Conservation (phyloP, 2,797 vertebrate species). For the Smutsia temminckii region DNA sequence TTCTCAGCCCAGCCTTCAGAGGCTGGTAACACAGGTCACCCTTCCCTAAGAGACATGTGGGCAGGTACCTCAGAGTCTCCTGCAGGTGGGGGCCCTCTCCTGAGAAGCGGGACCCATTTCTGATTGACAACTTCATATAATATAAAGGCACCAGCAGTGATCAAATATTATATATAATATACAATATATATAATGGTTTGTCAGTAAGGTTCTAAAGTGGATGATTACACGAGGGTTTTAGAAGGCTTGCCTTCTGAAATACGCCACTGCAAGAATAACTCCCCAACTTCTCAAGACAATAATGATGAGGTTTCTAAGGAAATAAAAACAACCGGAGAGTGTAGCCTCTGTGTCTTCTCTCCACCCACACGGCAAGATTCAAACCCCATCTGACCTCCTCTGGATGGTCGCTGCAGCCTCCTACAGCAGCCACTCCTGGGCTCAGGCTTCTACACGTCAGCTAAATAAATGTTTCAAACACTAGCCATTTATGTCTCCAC, state of each 20-base stretch:
- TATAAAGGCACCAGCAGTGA: neutral
- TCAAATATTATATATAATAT: neutral
- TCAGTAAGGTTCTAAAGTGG: neutral
- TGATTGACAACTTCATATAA: neutral
- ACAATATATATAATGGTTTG: neutral
- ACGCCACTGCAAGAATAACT: neutral
- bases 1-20: neutral
- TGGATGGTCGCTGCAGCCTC: neutral
- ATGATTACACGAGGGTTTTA: neutral
- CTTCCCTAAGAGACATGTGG: neutral
- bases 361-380: neutral
- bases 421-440: neutral
- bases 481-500: neutral
- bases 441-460: neutral
- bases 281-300: neutral
- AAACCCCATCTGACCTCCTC: neutral
- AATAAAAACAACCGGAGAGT: neutral
- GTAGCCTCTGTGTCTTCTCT: neutral
- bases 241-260: conserved; percentile 7
- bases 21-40: neutral
- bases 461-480: neutral
- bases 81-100: neutral
- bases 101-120: neutral
- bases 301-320: neutral
- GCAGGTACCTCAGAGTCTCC: neutral